These are phyloP conservation scores for Epicauta chinensis DNA, from an alignment of 1,140 invertebrate species.

Conservation along the genomic window DNA sequence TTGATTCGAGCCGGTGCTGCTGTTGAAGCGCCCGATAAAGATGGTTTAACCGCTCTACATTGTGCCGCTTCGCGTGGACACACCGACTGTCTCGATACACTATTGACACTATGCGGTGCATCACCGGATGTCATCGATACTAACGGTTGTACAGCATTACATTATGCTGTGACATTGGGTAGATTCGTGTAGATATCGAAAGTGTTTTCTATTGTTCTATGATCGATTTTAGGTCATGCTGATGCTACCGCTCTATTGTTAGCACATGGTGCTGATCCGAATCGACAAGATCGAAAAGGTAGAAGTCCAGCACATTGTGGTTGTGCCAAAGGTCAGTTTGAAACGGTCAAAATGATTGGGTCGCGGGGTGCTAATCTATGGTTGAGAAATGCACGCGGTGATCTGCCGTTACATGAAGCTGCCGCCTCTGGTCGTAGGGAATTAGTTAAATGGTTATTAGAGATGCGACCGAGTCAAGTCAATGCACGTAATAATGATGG, in stretches of 20 bases:
- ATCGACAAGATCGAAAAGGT: slow-evolving; percentile 87
- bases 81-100: slow-evolving; percentile 82
- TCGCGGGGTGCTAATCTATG: slow-evolving; percentile 85
- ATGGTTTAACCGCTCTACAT: slow-evolving; percentile 83
- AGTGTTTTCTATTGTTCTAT: not conserved
- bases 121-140: slow-evolving; percentile 80
- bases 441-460: slow-evolving; percentile 78
- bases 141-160: slow-evolving; percentile 91
- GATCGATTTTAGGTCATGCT: slow-evolving; percentile 63
- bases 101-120: slow-evolving; percentile 83
- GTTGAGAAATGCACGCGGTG: slow-evolving; percentile 84
- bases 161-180: slow-evolving; percentile 87
- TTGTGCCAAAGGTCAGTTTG: slow-evolving; percentile 91
- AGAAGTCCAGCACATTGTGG: slow-evolving; percentile 79
- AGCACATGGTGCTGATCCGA: slow-evolving; percentile 81
- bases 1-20: slow-evolving; percentile 79
- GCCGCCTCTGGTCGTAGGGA: slow-evolving; percentile 85
- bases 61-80: slow-evolving; percentile 95
- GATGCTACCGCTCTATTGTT: slow-evolving; percentile 87
- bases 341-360: slow-evolving; percentile 69
- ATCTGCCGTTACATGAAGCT: slow-evolving; percentile 91
- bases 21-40: slow-evolving; percentile 73
- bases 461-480: slow-evolving; percentile 72
- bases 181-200: not conserved
- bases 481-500: slow-evolving; percentile 90